Evolutionary conservation across 2,797 vertebrate species (phyloP).

Genomic region (Pipistrellus pipistrellus): DNA sequence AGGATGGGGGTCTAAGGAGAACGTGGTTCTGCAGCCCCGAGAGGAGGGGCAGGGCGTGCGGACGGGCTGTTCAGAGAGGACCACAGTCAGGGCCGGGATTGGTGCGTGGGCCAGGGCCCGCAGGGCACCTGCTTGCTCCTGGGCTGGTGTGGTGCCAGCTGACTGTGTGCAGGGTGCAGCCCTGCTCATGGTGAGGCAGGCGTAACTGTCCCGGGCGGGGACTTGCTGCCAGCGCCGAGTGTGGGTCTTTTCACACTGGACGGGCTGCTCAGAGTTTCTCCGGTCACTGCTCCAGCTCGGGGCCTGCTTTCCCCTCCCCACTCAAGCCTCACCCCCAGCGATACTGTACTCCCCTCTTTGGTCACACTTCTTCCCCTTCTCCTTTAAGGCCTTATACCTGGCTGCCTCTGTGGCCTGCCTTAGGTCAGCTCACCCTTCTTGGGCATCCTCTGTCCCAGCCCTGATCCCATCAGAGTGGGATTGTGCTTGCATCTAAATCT

Average conservation of each 20-base stretch:
- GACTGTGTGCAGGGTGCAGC: background rate
- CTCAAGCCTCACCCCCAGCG: background rate
- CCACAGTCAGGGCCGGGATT: background rate
- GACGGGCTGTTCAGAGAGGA: constrained; percentile 41
- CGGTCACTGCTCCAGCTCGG: background rate
- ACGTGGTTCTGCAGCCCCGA: background rate
- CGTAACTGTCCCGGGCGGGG: background rate
- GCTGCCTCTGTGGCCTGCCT: background rate
- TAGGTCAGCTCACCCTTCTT: background rate
- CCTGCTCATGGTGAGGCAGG: background rate
- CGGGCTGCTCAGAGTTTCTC: background rate
- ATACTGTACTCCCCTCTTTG: background rate
- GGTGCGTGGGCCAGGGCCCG: rapidly evolving
- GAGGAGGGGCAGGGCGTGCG: background rate
- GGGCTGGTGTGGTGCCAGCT: background rate
- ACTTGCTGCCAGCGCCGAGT: background rate
- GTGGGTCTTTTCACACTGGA: background rate
- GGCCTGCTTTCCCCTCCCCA: background rate
- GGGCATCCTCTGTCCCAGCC: background rate
- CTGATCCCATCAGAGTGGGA: background rate
- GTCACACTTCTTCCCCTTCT: rapidly evolving
- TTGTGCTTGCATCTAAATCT: background rate
- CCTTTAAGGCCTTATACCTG: background rate
- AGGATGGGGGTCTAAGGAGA: constrained; percentile 52
- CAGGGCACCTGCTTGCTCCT: background rate